phyloP scores from a whole-genome alignment of 2,888 invertebrate species.

The Idaea biselata region DNA sequence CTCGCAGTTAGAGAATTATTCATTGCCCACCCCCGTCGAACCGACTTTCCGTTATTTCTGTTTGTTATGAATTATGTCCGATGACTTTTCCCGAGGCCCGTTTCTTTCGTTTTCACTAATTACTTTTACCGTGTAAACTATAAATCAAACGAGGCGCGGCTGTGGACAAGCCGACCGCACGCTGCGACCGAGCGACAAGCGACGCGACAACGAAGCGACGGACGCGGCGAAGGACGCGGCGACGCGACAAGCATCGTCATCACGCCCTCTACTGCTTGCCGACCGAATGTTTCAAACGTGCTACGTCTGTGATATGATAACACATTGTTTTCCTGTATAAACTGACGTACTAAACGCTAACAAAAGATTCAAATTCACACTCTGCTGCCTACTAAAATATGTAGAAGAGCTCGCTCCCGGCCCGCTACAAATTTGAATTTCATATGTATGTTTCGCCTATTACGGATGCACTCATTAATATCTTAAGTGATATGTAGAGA shows the following conservation, averaged over 20 bases:
- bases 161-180: slow-evolving; percentile 30
- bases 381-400: slow-evolving; percentile 79
- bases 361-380: slow-evolving; percentile 81
- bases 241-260: slow-evolving; percentile 7
- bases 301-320: slow-evolving; percentile 53
- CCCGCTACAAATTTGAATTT: slow-evolving; percentile 79
- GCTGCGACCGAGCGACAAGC: slow-evolving; percentile 22
- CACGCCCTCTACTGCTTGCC: not conserved
- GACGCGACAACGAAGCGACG: slow-evolving; percentile 12
- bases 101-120: slow-evolving; percentile 77
- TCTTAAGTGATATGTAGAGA: slow-evolving; percentile 76
- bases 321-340: slow-evolving; percentile 60
- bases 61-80: slow-evolving; percentile 80
- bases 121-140: slow-evolving; percentile 73
- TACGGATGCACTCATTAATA: slow-evolving; percentile 81
- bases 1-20: slow-evolving; percentile 80
- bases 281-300: slow-evolving; percentile 24
- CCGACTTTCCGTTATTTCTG: slow-evolving; percentile 78
- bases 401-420: slow-evolving; percentile 75
- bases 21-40: slow-evolving; percentile 79
- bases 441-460: slow-evolving; percentile 80
- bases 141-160: slow-evolving; percentile 51
- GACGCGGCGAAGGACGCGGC: slow-evolving; percentile 6
- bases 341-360: slow-evolving; percentile 72
- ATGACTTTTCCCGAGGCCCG: slow-evolving; percentile 74